Conservation (phyloP, 92 coral and sea anemone genomes). For the Diadumene lineata region DNA sequence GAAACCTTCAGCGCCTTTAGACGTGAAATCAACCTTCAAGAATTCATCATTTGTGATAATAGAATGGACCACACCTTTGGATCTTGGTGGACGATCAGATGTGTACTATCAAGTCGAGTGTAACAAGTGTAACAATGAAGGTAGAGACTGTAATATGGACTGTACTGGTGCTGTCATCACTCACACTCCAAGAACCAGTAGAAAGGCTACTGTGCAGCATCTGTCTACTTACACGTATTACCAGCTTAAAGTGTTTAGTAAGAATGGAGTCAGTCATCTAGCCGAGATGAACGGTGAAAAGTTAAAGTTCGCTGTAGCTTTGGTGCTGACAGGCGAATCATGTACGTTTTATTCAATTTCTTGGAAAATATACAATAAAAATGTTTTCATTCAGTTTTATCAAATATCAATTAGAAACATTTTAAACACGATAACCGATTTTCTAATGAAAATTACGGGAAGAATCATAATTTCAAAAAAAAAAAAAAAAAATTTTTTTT, state of each 20-base stretch:
- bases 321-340: conserved; percentile 39
- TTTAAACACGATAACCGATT: not conserved
- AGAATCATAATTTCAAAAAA: not conserved
- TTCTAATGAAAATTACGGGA: not conserved
- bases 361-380: not conserved
- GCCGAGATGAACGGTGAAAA: conserved; percentile 47
- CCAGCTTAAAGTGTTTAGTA: conserved; percentile 50
- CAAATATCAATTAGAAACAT: not conserved
- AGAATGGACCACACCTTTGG: conserved; percentile 47
- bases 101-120: conserved; percentile 48
- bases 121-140: conserved; percentile 37
- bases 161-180: conserved; percentile 20
- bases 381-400: not conserved
- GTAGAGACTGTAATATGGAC: conserved; percentile 33
- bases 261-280: conserved; percentile 49
- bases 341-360: conserved; percentile 13
- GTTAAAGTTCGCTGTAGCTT: conserved; percentile 19
- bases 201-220: conserved; percentile 40
- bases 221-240: conserved; percentile 47
- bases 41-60: conserved; percentile 47
- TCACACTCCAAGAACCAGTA: conserved; percentile 16
- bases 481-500: too few species aligned
- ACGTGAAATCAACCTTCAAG: conserved; percentile 4
- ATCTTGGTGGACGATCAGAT: conserved; percentile 42
- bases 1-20: conserved; percentile 58